Conservation (phyloP, 2,113 vertebrate species). For the Sitta europaea region DNA sequence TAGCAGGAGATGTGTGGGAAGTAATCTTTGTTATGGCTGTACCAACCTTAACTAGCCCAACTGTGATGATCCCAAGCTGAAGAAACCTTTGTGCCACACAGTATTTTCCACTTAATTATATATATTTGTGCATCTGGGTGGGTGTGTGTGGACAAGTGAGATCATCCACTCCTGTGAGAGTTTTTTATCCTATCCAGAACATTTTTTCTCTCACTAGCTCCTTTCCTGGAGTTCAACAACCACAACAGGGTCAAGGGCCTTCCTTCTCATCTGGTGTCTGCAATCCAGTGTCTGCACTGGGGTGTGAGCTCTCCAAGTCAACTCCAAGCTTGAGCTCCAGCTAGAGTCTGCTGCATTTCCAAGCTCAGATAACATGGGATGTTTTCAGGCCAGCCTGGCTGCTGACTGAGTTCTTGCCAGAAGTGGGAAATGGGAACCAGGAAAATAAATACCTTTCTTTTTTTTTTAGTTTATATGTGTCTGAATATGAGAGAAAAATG, state of each 20-base stretch:
- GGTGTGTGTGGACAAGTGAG: slow-evolving; percentile 53
- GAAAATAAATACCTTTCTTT: not conserved
- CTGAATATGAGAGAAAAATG: not conserved
- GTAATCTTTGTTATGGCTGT: slow-evolving; percentile 8
- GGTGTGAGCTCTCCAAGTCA: not conserved
- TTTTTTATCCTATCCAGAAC: slow-evolving; percentile 2
- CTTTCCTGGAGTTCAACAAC: slow-evolving; percentile 19
- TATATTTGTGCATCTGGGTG: slow-evolving; percentile 43
- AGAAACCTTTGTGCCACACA: slow-evolving; percentile 39
- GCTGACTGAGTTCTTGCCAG: not conserved
- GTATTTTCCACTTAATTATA: slow-evolving; percentile 57
- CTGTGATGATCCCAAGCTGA: not conserved
- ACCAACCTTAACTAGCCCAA: not conserved
- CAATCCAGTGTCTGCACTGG: not conserved
- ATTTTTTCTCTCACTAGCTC: slow-evolving; percentile 19
- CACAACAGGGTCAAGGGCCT: slow-evolving; percentile 23
- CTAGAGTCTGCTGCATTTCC: not conserved
- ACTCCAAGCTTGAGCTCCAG: not conserved
- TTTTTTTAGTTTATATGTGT: not conserved
- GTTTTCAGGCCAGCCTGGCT: slow-evolving; percentile 5
- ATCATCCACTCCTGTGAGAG: slow-evolving; percentile 54
- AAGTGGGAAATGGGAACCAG: not conserved
- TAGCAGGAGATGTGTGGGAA: slow-evolving; percentile 31
- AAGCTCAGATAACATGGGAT: not conserved
- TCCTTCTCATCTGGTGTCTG: not conserved